Conservation (phyloP, 1,140 invertebrate species). For the Polyergus mexicanus region DNA sequence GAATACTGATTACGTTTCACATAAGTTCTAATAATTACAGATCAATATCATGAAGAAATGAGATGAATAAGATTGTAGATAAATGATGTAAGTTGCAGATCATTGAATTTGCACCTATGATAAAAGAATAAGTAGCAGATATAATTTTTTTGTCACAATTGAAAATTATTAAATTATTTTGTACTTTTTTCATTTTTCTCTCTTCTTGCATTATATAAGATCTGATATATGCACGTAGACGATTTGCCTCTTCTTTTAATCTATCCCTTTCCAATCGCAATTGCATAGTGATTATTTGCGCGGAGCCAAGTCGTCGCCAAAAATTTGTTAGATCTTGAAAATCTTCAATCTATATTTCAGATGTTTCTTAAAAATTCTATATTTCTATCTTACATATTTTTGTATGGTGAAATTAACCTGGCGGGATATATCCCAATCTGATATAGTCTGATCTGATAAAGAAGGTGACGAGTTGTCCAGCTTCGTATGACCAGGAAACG, state of each 20-base stretch:
- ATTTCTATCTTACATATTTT: background rate
- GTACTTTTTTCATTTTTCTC: conserved; percentile 10
- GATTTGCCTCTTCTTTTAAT: conserved; percentile 49
- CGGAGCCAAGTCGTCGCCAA: conserved; percentile 68
- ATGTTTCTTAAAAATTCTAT: conserved; percentile 2
- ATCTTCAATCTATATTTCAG: conserved; percentile 63
- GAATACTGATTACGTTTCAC: background rate
- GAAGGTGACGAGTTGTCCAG: background rate
- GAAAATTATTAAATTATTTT: conserved; percentile 18
- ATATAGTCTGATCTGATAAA: background rate
- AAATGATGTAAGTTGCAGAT: background rate
- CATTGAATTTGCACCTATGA: background rate
- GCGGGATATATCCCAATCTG: background rate
- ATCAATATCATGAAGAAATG: too few species aligned
- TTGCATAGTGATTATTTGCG: conserved; percentile 47
- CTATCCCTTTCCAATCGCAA: conserved; percentile 60
- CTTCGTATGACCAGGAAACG: conserved; percentile 10
- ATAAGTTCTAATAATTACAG: background rate
- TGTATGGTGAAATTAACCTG: conserved; percentile 9
- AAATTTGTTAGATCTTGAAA: conserved; percentile 58
- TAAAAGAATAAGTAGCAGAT: conserved; percentile 7
- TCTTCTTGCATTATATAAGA: conserved; percentile 43
- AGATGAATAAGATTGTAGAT: too few species aligned
- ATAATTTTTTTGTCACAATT: background rate
- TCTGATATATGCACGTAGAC: conserved; percentile 62